phyloP scores from a whole-genome alignment of 2,797 vertebrate species.

The Carapus acus region DNA sequence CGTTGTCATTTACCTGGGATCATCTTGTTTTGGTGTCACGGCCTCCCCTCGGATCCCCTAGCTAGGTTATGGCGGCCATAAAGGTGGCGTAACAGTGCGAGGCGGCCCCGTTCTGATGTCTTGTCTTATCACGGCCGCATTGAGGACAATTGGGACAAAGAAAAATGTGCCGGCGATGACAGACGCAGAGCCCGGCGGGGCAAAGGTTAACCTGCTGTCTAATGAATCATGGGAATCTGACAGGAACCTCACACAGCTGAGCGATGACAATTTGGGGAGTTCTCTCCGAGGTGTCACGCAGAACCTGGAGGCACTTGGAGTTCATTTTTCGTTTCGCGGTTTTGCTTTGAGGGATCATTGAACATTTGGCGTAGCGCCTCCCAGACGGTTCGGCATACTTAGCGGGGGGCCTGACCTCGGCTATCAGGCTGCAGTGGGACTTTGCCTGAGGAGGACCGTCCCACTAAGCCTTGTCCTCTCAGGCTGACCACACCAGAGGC shows the following conservation, averaged over 20 bases:
- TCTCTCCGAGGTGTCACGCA: no score
- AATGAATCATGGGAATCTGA: slow-evolving; percentile 47
- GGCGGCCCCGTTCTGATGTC: slow-evolving; percentile 28
- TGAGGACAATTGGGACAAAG: slow-evolving; percentile 33
- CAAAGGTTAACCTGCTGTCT: slow-evolving; percentile 60
- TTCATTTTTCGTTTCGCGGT: no score
- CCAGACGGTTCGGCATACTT: no score
- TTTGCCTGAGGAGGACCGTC: no score
- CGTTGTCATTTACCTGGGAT: background rate
- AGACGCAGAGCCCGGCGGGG: slow-evolving; percentile 20
- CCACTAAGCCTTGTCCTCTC: no score
- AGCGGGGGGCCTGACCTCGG: no score
- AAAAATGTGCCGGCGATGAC: slow-evolving; percentile 24
- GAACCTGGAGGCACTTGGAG: no score
- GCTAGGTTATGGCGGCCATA: slow-evolving; percentile 39
- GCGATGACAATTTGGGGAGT: background rate
- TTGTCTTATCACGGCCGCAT: slow-evolving; percentile 44
- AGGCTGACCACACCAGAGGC: no score
- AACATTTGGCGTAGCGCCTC: no score
- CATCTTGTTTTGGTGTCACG: slow-evolving; percentile 16
- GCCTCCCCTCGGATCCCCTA: slow-evolving; percentile 7
- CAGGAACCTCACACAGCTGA: slow-evolving; percentile 2
- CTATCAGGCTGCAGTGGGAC: no score
- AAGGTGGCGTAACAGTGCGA: slow-evolving; percentile 26
- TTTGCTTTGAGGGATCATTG: no score